phyloP scores from a whole-genome alignment of 1,140 invertebrate species.

The Colletes gigas region DNA sequence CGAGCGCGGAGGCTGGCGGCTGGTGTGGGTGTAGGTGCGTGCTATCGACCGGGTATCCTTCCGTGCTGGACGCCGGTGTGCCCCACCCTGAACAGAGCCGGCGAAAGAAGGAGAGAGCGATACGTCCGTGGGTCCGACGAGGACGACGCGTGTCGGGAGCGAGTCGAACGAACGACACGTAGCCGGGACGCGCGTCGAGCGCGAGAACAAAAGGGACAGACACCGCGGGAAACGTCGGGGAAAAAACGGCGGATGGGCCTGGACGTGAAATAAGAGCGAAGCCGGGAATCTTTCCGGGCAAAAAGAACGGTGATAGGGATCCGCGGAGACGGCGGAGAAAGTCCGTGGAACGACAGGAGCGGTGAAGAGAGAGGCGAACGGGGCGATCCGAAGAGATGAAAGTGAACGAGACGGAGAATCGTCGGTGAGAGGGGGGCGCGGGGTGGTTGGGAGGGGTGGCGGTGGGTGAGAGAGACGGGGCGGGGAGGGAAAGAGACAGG shows the following conservation, averaged over 20 bases:
- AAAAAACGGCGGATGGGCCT: constrained; percentile 16
- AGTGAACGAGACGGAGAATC: not conserved
- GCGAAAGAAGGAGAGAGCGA: constrained; percentile 7
- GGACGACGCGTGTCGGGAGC: not conserved
- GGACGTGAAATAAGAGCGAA: constrained; percentile 1
- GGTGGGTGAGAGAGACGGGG: constrained; percentile 5
- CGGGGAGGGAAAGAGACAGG: constrained; percentile 30
- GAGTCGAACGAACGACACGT: not conserved
- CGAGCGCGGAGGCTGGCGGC: not conserved
- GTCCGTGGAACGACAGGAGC: not conserved
- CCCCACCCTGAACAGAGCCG: constrained; percentile 64
- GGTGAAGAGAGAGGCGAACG: not conserved
- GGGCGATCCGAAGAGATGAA: not conserved
- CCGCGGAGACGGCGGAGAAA: not conserved
- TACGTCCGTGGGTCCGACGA: not conserved
- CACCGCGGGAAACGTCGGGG: not conserved
- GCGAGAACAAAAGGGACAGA: not conserved
- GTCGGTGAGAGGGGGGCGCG: not conserved
- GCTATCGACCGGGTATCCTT: constrained; percentile 71
- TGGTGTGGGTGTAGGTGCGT: constrained; percentile 63
- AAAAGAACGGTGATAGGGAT: not conserved
- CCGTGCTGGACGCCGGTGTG: constrained; percentile 60
- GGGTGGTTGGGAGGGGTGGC: not conserved
- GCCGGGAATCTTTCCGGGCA: not conserved
- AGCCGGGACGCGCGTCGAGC: not conserved